Percentiles rank a stretch among this genome's conserved stretches.
phyloP scores from a whole-genome alignment of 2,888 invertebrate genomes.

The Lacanobia wlatinum region DNA sequence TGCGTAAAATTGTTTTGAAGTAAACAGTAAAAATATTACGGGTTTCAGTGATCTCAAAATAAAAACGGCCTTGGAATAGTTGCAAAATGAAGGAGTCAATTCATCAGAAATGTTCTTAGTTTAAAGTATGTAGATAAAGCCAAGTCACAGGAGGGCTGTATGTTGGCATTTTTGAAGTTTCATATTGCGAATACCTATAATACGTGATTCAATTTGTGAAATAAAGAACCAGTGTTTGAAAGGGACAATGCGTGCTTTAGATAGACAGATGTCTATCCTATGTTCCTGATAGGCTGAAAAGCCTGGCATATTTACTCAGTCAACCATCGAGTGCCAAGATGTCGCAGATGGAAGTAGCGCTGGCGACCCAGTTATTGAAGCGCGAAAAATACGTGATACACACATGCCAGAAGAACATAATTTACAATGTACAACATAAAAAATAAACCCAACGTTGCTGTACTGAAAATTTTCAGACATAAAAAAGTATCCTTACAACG shows the following conservation, averaged over 20 bases:
- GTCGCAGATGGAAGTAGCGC: slow-evolving; percentile 44
- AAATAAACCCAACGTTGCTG: background rate
- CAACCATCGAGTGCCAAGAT: slow-evolving; percentile 48
- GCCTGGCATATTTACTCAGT: slow-evolving; percentile 34
- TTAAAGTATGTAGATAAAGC: slow-evolving; percentile 11
- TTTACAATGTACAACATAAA: slow-evolving; percentile 1
- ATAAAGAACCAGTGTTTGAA: slow-evolving; percentile 17
- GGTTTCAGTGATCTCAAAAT: slow-evolving; percentile 48
- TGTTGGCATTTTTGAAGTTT: background rate
- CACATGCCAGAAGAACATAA: slow-evolving; percentile 15
- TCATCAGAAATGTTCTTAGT: background rate
- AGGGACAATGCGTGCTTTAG: slow-evolving; percentile 3
- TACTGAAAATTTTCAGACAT: background rate
- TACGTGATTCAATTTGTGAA: background rate
- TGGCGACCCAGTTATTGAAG: slow-evolving; percentile 52
- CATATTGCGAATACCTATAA: slow-evolving; percentile 9
- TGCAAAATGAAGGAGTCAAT: slow-evolving; percentile 29
- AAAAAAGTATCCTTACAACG: background rate
- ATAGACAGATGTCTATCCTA: slow-evolving; percentile 4
- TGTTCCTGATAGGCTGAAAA: slow-evolving; percentile 25
- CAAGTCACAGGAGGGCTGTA: background rate
- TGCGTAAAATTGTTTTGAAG: slow-evolving; percentile 47
- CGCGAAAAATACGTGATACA: slow-evolving; percentile 42
- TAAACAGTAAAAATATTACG: slow-evolving; percentile 51
- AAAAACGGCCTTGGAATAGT: slow-evolving; percentile 39